Conservation (phyloP, 2,888 invertebrate genomes). For the Parthenolecanium corni region DNA sequence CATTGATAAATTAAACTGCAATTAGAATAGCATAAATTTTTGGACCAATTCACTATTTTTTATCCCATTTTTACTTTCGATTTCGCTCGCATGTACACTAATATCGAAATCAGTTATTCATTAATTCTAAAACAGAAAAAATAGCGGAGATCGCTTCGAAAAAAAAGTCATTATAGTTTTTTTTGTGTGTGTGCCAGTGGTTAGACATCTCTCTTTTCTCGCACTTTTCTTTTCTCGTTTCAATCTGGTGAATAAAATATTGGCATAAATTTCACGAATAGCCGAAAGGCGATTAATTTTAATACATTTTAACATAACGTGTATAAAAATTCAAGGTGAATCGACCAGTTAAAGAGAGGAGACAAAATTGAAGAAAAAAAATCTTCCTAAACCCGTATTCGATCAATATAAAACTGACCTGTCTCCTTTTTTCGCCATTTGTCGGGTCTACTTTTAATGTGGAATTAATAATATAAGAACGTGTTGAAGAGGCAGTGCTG, state of each 20-base stretch:
- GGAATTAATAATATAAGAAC: no score
- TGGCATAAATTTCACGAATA: background rate
- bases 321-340: slow-evolving; percentile 26
- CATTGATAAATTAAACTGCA: no score
- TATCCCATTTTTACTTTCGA: no score
- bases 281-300: slow-evolving; percentile 19
- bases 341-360: slow-evolving; percentile 20
- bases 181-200: background rate
- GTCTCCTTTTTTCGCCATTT: slow-evolving; percentile 23
- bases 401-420: slow-evolving; percentile 22
- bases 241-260: background rate
- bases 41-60: no score
- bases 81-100: no score
- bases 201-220: background rate
- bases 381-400: background rate
- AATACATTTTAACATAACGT: slow-evolving; percentile 24
- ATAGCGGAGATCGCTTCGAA: no score
- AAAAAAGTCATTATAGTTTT: background rate
- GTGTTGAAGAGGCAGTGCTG: no score
- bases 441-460: background rate
- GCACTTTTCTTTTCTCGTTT: background rate
- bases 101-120: no score
- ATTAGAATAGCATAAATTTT: no score
- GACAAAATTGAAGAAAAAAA: background rate
- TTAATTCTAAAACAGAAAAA: no score